Evolutionary conservation across 35 echinoderm and acorn worm genomes (phyloP).

Genomic region (Diadema setosum): DNA sequence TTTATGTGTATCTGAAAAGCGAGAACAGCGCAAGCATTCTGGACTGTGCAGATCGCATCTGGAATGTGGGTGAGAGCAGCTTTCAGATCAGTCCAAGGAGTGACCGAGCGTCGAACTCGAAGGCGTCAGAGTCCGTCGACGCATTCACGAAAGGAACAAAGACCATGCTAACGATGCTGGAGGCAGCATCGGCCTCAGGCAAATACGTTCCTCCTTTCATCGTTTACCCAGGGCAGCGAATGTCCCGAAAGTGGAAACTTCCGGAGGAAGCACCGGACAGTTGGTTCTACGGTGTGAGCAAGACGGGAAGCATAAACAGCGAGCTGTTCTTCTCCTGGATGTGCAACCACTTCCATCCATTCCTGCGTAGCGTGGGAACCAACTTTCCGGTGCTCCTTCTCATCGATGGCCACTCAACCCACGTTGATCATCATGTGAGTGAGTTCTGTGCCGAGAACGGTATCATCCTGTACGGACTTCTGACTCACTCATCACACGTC

Average conservation of each 20-base stretch:
- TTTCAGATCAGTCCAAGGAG: no score
- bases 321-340: conserved; percentile 38
- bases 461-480: conserved; percentile 31
- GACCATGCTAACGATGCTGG: conserved; percentile 13
- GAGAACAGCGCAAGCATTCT: background rate
- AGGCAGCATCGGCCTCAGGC: background rate
- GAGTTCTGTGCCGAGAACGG: conserved; percentile 9
- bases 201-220: background rate
- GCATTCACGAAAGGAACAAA: background rate
- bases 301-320: conserved; percentile 31
- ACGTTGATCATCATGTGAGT: conserved; percentile 7
- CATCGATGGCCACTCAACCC: conserved; percentile 7
- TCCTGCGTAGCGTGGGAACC: background rate
- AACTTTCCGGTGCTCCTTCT: conserved; percentile 31
- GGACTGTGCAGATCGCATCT: background rate
- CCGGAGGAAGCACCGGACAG: no score
- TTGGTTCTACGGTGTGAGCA: background rate
- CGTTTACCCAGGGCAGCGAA: background rate
- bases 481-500: background rate
- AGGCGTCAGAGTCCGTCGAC: background rate
- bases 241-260: background rate
- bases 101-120: no score
- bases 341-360: conserved; percentile 12
- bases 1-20: background rate
- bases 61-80: background rate